Evolutionary conservation across 2,888 invertebrate species (phyloP), one percentile per base, ranked within the genome.

Genomic region (Temnothorax rugatulus): DNA sequence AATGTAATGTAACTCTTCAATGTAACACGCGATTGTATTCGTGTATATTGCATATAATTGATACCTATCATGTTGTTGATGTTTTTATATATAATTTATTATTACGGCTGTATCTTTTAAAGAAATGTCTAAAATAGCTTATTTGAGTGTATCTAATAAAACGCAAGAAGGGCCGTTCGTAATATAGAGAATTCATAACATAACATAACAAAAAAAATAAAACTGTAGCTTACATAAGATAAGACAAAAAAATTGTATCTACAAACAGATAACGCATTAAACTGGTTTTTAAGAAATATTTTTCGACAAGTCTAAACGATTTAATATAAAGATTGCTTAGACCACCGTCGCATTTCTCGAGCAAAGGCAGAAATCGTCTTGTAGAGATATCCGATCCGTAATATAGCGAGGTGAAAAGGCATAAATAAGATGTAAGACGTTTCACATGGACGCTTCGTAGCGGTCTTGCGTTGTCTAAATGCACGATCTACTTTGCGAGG

Each of bases 351-450:
- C 9, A 38, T 9, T 0, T 66, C 25, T 38, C 47, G 15, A 47
- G 52, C 29, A n/a, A 29, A 25, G 9, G 3, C n/a, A 57, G 44
- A 57, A 77, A 54, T 77, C 25, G 29, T 54, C 13, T 38, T 13
- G 21, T 54, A 18, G 15, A 66, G 41, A 66, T 41, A 41, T 38
- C 8, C 75, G 18, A 52, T 47, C 68, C 68, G 29, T 15, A 34
- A 61, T 9, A 18, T 18, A 25, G 18, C 18, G 15, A 61, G 11
- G 34, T 0, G 38, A 41, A 44, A 2, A n/a, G 54, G 29, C 69
- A 21, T 79, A 79, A 68, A 79, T 57, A 68, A 57, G 8, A 18
- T 11, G 50, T 18, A 64, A 64, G 29, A 52, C 50, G 13, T 52
- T 25, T 61, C 34, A 25, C 63, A 7, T 50, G 50, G 44, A 75